These are phyloP conservation scores for Microtus oregoni DNA, from an alignment of 2,113 vertebrate species.

Conservation along the genomic window DNA sequence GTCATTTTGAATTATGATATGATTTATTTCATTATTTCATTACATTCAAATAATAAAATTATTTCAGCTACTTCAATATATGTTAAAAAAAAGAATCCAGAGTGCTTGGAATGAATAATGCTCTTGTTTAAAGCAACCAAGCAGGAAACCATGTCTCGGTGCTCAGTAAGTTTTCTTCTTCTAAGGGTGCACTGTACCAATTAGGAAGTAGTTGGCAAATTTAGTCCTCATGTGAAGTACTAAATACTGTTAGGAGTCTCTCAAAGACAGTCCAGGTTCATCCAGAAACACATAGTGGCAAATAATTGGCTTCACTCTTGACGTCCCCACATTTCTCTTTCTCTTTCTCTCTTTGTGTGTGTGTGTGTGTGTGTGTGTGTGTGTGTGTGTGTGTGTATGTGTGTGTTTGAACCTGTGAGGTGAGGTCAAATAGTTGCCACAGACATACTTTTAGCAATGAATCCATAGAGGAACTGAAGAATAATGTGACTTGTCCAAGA, in stretches of 20 bases:
- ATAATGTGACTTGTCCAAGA: conserved; percentile 9
- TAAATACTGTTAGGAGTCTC: not conserved
- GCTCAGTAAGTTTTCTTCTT: not conserved
- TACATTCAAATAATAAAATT: not conserved
- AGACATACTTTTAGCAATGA: not conserved
- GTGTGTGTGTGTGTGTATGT: not conserved
- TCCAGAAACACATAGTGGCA: not conserved
- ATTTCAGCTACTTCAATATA: not conserved
- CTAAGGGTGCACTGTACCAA: not conserved
- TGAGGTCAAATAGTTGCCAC: not conserved
- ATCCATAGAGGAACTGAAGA: not conserved
- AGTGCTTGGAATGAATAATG: not conserved
- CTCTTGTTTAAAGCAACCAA: not conserved
- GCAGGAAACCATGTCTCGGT: not conserved
- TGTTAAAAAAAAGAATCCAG: not conserved
- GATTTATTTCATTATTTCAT: not conserved
- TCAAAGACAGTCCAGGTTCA: not conserved
- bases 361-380: not conserved
- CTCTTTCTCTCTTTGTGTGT: not conserved
- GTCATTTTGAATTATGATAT: not conserved
- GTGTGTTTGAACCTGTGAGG: not conserved
- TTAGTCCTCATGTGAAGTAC: not conserved
- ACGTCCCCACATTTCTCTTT: not conserved
- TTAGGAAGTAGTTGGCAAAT: not conserved
- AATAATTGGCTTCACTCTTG: not conserved